A percentile compares a stretch with the other conserved stretches of the same genome.
phyloP scores from a whole-genome alignment of 2,797 vertebrate species.

The Natrix natrix region DNA sequence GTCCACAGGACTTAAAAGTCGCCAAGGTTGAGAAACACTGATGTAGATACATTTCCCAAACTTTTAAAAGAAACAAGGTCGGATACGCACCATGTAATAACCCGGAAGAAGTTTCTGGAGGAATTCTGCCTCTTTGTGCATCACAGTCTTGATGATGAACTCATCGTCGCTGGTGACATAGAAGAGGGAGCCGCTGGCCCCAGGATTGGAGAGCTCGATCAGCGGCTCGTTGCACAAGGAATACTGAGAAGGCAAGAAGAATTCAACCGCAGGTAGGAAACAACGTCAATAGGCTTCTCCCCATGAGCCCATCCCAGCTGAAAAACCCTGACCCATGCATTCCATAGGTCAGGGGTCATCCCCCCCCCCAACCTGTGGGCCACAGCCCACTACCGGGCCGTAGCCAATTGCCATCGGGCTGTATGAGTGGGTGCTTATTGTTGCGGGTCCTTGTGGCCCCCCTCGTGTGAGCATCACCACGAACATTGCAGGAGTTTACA shows the following conservation, averaged over 20 bases:
- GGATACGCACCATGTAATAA: slow-evolving; percentile 91
- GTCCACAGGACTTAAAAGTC: too few relatives aligned
- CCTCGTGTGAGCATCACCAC: background rate
- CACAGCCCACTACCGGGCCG: too few relatives aligned
- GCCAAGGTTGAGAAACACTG: too few relatives aligned
- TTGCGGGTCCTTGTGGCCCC: background rate
- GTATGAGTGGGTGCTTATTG: too few relatives aligned
- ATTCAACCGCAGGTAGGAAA: background rate
- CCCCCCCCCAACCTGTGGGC: background rate
- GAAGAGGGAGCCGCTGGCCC: slow-evolving; percentile 96
- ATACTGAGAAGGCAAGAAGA: slow-evolving; percentile 74
- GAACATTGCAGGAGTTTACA: too few relatives aligned
- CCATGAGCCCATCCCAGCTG: background rate
- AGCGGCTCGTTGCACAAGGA: slow-evolving; percentile 95
- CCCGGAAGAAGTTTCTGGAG: slow-evolving; percentile 97
- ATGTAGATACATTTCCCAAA: background rate
- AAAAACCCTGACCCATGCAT: background rate
- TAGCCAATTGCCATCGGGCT: too few relatives aligned
- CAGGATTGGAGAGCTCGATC: slow-evolving; percentile 96
- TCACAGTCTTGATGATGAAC: slow-evolving; percentile 98
- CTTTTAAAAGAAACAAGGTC: background rate
- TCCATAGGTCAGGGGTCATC: too few relatives aligned
- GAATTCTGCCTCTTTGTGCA: slow-evolving; percentile 99
- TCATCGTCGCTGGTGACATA: slow-evolving; percentile 96
- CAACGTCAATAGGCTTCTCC: background rate